These are phyloP conservation scores for Caenorhabditis elegans DNA, from an alignment of 1,140 invertebrate species.

Conservation along the genomic window WBcel235 BX284605.5:1428501-1429000, in stretches of 20 bases:
- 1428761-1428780: conserved; percentile 6
- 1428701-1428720: no score
- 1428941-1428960: conserved; percentile 1
- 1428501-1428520: no score
- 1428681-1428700: no score
- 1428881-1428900: not conserved
- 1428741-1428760: conserved; percentile 6
- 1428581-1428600: no score
- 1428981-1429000: conserved; percentile 36
- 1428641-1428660: no score
- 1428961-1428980: conserved; percentile 35
- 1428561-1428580: no score
- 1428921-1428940: not conserved
- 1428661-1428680: no score
- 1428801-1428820: not conserved
- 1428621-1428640: no score
- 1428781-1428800: not conserved
- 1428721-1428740: not conserved
- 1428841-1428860: conserved; percentile 18
- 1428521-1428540: no score
- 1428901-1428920: no score
- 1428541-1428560: no score
- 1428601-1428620: no score
- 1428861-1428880: conserved; percentile 28
- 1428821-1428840: not conserved